These are phyloP conservation scores for Melanargia galathea DNA, from an alignment of 2,888 invertebrate genomes.

Conservation along the genomic window DNA sequence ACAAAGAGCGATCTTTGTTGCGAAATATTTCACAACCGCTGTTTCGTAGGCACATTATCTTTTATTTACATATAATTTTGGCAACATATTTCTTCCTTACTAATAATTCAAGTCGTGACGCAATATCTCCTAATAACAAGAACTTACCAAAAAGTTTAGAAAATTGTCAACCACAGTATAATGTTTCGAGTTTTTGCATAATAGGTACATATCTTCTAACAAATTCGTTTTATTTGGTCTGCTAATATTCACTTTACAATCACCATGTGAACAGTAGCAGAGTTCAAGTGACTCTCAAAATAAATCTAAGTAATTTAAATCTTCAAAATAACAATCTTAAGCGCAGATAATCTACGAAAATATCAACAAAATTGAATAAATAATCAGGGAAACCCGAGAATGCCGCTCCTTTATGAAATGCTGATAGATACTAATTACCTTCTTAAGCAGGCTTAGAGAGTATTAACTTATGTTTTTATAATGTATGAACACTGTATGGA, in stretches of 20 bases:
- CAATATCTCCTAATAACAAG: too few relatives aligned
- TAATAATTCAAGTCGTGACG: too few relatives aligned
- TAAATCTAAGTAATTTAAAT: conserved; percentile 17
- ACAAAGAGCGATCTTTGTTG: too few relatives aligned
- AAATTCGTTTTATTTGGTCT: not conserved
- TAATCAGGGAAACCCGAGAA: conserved; percentile 25
- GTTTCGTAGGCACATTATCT: too few relatives aligned
- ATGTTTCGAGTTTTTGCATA: too few relatives aligned
- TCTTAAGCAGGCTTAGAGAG: conserved; percentile 24
- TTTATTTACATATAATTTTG: too few relatives aligned
- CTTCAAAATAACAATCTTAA: conserved; percentile 16
- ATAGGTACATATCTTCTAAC: too few relatives aligned
- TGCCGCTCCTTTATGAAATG: conserved; percentile 20
- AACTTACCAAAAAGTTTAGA: too few relatives aligned
- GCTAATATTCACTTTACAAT: not conserved
- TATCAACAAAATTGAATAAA: conserved; percentile 21
- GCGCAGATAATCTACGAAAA: conserved; percentile 21
- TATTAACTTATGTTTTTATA: conserved; percentile 23
- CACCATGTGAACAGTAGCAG: not conserved
- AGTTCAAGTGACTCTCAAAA: not conserved
- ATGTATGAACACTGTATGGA: conserved; percentile 24
- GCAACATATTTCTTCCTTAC: too few relatives aligned
- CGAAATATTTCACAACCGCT: too few relatives aligned
- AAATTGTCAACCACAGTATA: not conserved
- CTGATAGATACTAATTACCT: conserved; percentile 28